Base-by-base conservation (phyloP, 2,113 vertebrate species). In the Rhinoptilus africanus region DNA sequence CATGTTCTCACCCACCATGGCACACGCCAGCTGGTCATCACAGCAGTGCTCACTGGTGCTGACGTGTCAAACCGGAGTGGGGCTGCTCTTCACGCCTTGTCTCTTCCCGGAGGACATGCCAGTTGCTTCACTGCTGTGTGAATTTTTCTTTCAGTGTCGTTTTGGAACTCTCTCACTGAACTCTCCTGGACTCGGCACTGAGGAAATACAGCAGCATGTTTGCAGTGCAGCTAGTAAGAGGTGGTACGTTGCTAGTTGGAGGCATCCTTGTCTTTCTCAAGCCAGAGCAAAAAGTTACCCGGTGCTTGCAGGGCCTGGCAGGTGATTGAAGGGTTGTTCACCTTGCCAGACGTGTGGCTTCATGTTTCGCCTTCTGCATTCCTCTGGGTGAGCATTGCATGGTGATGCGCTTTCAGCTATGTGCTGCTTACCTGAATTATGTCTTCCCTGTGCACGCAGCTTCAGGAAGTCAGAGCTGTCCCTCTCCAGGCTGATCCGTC, bases 301-400 rank as follows among this genome's bases (percentile, higher is more conserved):
- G 0, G 74, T 0, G 16, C 68, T 74, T n/a, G 9, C 84, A 63
- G 84, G 77, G 80, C 93, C 88, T 82, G 89, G 66, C 8, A 1
- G 91, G 87, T 96, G 94, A 95, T 50, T 97, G 94, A 95, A 92
- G 85, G 75, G 35, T 84, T 93, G 27, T 80, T 94, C 50, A 21
- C 85, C 23, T 74, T 96, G 60, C 76, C 68, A 94, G 97, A 89
- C 96, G 95, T 96, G 96, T 96, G 90, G 57, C 96, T 96, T 97
- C 93, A 92, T 96, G 97, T 96, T 95, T 96, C 20, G 43, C 89
- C 67, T 91, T 17, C 84, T 69, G 91, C 93, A 95, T 97, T 97
- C 95, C 89, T 95, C 79, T 2, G 37, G 51, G 74, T 87, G 81
- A 93, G 81, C 71, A 2, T 45, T 79, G 81, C 92, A 68, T 53